These are phyloP conservation scores for Physella acuta DNA, from an alignment of 1,140 invertebrate genomes.

Conservation along the genomic window DNA sequence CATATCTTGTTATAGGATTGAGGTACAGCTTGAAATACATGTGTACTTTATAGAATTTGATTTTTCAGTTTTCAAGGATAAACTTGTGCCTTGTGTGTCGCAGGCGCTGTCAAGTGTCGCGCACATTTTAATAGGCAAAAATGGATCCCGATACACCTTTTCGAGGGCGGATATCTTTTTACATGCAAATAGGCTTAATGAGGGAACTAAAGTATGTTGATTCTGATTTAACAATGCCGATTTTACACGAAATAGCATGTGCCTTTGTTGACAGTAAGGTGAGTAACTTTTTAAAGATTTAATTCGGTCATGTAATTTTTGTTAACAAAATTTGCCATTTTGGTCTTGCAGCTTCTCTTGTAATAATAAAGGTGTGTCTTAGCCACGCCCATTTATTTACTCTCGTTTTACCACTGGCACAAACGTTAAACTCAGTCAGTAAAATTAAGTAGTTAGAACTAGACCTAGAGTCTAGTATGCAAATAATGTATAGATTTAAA, in stretches of 20 bases:
- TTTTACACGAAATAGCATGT: conserved; percentile 89
- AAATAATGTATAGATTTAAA: too few species aligned
- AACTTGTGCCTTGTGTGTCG: neutral
- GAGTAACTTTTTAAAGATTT: conserved; percentile 43
- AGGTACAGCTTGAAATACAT: neutral
- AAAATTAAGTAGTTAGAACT: too few species aligned
- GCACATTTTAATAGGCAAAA: neutral
- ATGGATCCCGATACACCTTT: neutral
- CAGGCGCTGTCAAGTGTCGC: neutral
- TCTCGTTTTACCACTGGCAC: neutral
- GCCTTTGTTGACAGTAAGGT: conserved; percentile 93
- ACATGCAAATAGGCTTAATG: conserved; percentile 90
- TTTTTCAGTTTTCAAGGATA: neutral
- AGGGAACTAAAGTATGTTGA: conserved; percentile 86
- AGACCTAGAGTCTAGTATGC: too few species aligned
- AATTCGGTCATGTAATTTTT: neutral
- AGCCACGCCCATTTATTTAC: conserved; percentile 1
- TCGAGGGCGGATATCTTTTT: conserved; percentile 71
- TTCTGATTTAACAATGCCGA: conserved; percentile 80
- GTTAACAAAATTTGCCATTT: neutral
- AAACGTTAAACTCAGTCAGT: too few species aligned
- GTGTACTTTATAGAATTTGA: neutral
- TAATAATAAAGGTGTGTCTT: neutral
- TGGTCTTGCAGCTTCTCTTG: neutral
- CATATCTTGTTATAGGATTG: neutral